phyloP scores from a whole-genome alignment of 2,888 invertebrate species.

The Apodemia hepburni region DNA sequence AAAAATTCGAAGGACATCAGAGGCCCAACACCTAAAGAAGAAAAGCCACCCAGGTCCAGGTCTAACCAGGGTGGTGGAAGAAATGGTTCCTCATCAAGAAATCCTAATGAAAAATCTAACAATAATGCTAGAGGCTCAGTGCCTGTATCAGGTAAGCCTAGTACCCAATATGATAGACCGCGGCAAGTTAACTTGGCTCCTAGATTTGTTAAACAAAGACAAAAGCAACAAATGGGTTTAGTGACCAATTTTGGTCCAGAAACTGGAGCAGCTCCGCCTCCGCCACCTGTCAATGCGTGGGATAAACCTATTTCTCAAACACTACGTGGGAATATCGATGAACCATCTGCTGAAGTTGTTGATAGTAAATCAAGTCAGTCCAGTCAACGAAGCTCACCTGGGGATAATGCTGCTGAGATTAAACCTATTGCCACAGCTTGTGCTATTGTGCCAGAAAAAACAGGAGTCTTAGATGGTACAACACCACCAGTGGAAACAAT shows the following conservation, averaged over 20 bases:
- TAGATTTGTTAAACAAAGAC: slow-evolving; percentile 88
- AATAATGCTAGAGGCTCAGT: slow-evolving; percentile 49
- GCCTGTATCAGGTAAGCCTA: slow-evolving; percentile 54
- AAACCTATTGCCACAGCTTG: slow-evolving; percentile 49
- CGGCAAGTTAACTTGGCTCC: slow-evolving; percentile 85
- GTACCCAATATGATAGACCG: slow-evolving; percentile 67
- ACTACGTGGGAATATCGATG: slow-evolving; percentile 78
- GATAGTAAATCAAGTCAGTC: slow-evolving; percentile 64
- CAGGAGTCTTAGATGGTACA: slow-evolving; percentile 84
- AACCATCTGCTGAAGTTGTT: slow-evolving; percentile 43
- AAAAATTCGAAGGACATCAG: slow-evolving; percentile 84
- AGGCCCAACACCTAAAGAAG: slow-evolving; percentile 53
- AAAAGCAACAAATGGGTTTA: slow-evolving; percentile 73
- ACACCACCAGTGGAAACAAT: slow-evolving; percentile 92
- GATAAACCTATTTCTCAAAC: slow-evolving; percentile 90
- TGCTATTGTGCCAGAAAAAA: slow-evolving; percentile 64
- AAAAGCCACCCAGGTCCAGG: slow-evolving; percentile 68
- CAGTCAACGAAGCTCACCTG: slow-evolving; percentile 69
- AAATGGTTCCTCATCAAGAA: slow-evolving; percentile 66
- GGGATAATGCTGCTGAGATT: slow-evolving; percentile 52
- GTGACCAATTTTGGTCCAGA: slow-evolving; percentile 69
- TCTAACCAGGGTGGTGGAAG: slow-evolving; percentile 68
- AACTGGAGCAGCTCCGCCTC: slow-evolving; percentile 81
- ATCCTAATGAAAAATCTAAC: slow-evolving; percentile 60
- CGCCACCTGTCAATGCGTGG: slow-evolving; percentile 91